Percentiles rank a stretch among this genome's conserved stretches.
Evolutionary conservation across 2,113 vertebrate species (phyloP).

Genomic region (Loxodonta africana): DNA sequence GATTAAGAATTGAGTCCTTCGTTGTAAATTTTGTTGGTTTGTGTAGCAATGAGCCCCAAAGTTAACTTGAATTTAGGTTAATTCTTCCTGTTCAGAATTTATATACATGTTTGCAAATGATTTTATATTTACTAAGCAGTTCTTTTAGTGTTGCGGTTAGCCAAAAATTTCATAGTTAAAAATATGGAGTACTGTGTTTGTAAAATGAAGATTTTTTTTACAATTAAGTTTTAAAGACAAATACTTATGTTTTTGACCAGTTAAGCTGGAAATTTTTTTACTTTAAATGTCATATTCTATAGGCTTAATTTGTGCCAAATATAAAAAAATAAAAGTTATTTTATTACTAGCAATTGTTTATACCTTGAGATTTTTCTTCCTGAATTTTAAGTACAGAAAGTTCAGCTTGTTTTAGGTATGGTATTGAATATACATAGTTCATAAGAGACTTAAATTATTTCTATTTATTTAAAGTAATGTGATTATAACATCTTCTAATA

Average conservation of each 20-base stretch:
- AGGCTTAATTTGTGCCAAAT: slow-evolving; percentile 25
- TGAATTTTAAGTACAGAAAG: slow-evolving; percentile 49
- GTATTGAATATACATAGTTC: not conserved
- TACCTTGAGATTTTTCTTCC: not conserved
- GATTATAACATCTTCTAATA: slow-evolving; percentile 2
- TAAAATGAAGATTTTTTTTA: slow-evolving; percentile 46
- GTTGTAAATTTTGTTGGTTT: slow-evolving; percentile 7
- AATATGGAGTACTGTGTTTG: slow-evolving; percentile 20
- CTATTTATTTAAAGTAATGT: slow-evolving; percentile 45
- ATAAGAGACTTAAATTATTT: slow-evolving; percentile 24
- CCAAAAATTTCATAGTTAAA: slow-evolving; percentile 55
- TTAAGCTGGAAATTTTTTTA: not conserved
- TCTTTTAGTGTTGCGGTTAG: not conserved
- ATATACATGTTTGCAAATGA: slow-evolving; percentile 43
- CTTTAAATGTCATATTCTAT: slow-evolving; percentile 46
- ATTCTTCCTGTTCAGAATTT: slow-evolving; percentile 64
- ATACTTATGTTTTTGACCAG: slow-evolving; percentile 36
- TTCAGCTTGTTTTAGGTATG: slow-evolving; percentile 7
- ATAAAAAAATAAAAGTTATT: not conserved
- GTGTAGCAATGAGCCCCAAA: not conserved
- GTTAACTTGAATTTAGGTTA: slow-evolving; percentile 57
- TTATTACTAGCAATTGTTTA: not conserved
- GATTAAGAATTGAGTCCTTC: slow-evolving; percentile 37
- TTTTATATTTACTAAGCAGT: slow-evolving; percentile 34
- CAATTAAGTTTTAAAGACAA: not conserved